Conservation (phyloP, 1,140 invertebrate species). For the Papilio machaon region DNA sequence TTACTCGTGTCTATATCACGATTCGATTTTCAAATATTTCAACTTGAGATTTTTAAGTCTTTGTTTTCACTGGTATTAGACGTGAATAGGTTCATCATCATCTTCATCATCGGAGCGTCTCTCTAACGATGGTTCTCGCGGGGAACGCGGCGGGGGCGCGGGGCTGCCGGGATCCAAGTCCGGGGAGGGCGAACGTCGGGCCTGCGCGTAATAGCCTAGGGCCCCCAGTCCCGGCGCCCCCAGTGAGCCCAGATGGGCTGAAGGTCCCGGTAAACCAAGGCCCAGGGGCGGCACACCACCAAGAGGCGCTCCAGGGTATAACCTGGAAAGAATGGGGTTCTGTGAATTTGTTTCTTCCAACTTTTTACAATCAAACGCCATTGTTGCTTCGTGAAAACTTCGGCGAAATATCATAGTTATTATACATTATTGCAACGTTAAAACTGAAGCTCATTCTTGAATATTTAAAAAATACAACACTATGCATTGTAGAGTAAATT, state of each 20-base stretch:
- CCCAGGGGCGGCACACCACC: slow-evolving; percentile 75
- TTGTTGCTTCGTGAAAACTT: no score
- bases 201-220: slow-evolving; percentile 85
- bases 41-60: slow-evolving; percentile 12
- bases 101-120: slow-evolving; percentile 73
- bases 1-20: slow-evolving; percentile 39
- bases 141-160: slow-evolving; percentile 80
- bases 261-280: slow-evolving; percentile 84
- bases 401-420: no score
- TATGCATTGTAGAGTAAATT: no score
- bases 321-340: slow-evolving; percentile 51
- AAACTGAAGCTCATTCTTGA: no score
- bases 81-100: slow-evolving; percentile 77
- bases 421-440: no score
- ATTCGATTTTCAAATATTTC: slow-evolving; percentile 20
- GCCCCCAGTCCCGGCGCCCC: slow-evolving; percentile 83
- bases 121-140: slow-evolving; percentile 68
- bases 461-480: no score
- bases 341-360: slow-evolving; percentile 19
- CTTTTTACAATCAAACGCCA: no score
- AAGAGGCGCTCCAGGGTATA: slow-evolving; percentile 74
- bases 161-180: slow-evolving; percentile 85
- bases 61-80: slow-evolving; percentile 58
- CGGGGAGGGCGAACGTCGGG: slow-evolving; percentile 78
- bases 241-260: slow-evolving; percentile 81